These are phyloP conservation scores for Drosophila nigritarsus DNA, from an alignment of 2,888 invertebrate genomes.

Conservation along the genomic window DNA sequence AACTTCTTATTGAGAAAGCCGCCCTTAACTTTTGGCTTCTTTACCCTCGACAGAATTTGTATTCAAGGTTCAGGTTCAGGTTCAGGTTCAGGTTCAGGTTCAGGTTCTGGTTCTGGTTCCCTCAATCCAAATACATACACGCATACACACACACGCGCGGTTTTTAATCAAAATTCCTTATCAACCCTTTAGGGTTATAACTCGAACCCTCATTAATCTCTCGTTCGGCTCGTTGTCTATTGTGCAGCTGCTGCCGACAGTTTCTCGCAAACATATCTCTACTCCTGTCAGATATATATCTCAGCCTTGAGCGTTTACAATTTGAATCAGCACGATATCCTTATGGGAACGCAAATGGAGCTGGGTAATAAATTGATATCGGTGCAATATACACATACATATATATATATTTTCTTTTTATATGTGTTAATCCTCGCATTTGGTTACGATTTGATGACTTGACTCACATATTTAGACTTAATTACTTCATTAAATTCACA, in stretches of 20 bases:
- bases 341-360: constrained; percentile 3
- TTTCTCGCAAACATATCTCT: constrained; percentile 45
- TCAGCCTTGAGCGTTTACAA: constrained; percentile 46
- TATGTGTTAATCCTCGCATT: neutral
- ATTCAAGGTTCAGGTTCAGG: constrained; percentile 36
- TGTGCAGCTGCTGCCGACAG: constrained; percentile 45
- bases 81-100: constrained; percentile 5
- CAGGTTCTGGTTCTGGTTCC: constrained; percentile 1
- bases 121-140: neutral
- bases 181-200: constrained; percentile 62
- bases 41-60: constrained; percentile 19
- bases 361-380: constrained; percentile 35
- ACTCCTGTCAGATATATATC: constrained; percentile 18
- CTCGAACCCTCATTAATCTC: constrained; percentile 73
- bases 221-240: constrained; percentile 37
- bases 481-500: constrained; percentile 64
- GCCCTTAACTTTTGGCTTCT: constrained; percentile 42
- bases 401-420: neutral
- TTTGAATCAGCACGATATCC: constrained; percentile 6
- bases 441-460: constrained; percentile 24
- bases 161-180: constrained; percentile 68
- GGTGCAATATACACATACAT: neutral
- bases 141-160: constrained; percentile 15
- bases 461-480: constrained; percentile 55
- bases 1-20: constrained; percentile 2